Conservation (phyloP, 2,888 invertebrate genomes). For the Pardosa pseudoannulata region DNA sequence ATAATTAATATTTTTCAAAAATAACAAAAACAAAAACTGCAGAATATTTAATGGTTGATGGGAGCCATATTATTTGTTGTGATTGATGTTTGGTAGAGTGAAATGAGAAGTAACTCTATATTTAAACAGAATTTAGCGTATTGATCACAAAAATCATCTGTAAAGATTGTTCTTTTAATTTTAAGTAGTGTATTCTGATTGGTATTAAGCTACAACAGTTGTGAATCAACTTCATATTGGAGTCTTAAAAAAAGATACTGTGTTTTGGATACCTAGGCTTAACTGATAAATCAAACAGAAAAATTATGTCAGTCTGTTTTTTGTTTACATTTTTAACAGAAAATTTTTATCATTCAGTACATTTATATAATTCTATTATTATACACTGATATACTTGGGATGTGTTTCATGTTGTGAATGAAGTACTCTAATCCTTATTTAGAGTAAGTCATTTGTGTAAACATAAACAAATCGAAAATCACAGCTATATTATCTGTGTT, state of each 20-base stretch:
- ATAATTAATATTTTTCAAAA: background rate
- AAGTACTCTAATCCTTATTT: background rate
- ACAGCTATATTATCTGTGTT: no score
- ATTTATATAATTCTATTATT: no score
- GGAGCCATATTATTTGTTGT: conserved; percentile 71
- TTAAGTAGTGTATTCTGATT: background rate
- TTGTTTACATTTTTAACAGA: background rate
- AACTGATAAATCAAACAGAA: conserved; percentile 13
- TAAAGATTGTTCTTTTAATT: conserved; percentile 3
- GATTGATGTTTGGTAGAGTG: conserved; percentile 62
- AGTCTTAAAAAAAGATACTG: background rate
- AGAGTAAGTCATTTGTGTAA: conserved; percentile 1
- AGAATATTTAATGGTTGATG: conserved; percentile 30
- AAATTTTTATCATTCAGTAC: background rate
- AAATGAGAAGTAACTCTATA: conserved; percentile 45
- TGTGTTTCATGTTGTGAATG: background rate
- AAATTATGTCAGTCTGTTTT: background rate
- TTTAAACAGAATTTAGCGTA: conserved; percentile 6
- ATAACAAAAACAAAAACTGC: conserved; percentile 26
- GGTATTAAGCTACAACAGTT: background rate
- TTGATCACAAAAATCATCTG: conserved; percentile 10
- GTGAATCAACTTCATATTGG: conserved; percentile 13
- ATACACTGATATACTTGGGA: background rate
- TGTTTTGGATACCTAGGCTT: conserved; percentile 59
- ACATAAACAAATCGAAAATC: background rate